Conservation (phyloP, 2,888 invertebrate genomes). For the Polymixis flavicincta region DNA sequence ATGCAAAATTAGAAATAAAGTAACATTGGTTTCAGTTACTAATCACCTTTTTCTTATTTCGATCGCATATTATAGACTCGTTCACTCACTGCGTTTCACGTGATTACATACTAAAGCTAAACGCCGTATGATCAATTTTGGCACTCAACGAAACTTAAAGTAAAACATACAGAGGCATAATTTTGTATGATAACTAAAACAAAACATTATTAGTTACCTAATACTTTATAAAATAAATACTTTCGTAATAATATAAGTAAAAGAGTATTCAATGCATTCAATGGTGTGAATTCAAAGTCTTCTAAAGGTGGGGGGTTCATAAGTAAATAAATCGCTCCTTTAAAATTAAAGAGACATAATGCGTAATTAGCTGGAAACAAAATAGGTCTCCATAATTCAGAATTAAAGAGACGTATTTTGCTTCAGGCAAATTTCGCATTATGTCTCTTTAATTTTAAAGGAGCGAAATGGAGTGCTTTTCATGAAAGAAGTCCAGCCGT, state of each 20-base stretch:
- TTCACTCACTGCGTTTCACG: constrained; percentile 34
- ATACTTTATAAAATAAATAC: constrained; percentile 53
- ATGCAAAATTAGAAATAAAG: not conserved
- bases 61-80: not conserved
- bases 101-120: constrained; percentile 42
- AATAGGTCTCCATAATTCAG: too few species aligned
- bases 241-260: constrained; percentile 23
- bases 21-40: not conserved
- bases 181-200: constrained; percentile 16
- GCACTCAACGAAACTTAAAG: constrained; percentile 58
- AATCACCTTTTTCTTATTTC: constrained; percentile 16
- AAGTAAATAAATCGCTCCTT: constrained; percentile 1
- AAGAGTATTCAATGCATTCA: constrained; percentile 56
- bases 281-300: constrained; percentile 41
- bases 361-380: too few species aligned
- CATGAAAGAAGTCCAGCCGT: constrained; percentile 8
- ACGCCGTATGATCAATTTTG: constrained; percentile 50
- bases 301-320: constrained; percentile 51
- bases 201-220: constrained; percentile 27
- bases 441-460: too few species aligned
- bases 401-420: too few species aligned
- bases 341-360: too few species aligned
- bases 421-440: too few species aligned
- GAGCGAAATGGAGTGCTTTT: not conserved
- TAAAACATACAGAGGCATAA: constrained; percentile 17